Conservation (phyloP, 2,888 invertebrate genomes). For the Drosophila nigritarsus region DNA sequence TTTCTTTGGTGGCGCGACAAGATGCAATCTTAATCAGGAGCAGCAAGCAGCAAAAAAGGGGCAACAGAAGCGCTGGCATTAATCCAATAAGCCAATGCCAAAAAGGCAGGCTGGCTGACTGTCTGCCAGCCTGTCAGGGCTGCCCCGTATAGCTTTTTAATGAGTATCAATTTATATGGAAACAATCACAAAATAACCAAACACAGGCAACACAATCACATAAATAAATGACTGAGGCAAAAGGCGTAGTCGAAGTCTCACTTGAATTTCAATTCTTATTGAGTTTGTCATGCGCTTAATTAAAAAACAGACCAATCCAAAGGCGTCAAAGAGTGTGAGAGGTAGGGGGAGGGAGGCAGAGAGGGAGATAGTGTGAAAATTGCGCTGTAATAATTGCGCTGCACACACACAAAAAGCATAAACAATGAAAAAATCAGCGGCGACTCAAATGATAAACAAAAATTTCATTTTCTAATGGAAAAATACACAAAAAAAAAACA, state of each 20-base stretch:
- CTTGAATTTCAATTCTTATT: slow-evolving; percentile 31
- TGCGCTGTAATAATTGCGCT: slow-evolving; percentile 68
- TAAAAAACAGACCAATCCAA: slow-evolving; percentile 32
- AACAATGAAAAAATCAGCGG: slow-evolving; percentile 54
- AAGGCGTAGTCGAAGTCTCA: slow-evolving; percentile 21
- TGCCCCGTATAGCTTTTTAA: slow-evolving; percentile 47
- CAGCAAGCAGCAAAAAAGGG: slow-evolving; percentile 25
- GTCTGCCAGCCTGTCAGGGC: slow-evolving; percentile 11
- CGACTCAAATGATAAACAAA: slow-evolving; percentile 49
- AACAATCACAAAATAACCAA: slow-evolving; percentile 54
- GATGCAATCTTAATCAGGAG: slow-evolving; percentile 72
- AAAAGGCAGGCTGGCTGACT: slow-evolving; percentile 29
- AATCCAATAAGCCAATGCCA: slow-evolving; percentile 66
- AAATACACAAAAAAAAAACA: slow-evolving; percentile 40
- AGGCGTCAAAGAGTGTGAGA: background rate
- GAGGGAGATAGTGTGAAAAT: slow-evolving; percentile 26
- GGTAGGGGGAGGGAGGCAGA: background rate
- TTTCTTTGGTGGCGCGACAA: slow-evolving; percentile 51
- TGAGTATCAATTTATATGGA: slow-evolving; percentile 70
- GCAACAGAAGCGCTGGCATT: slow-evolving; percentile 60
- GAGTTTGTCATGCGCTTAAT: slow-evolving; percentile 58
- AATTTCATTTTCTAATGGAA: slow-evolving; percentile 66
- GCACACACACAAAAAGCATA: slow-evolving; percentile 49
- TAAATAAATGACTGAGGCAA: slow-evolving; percentile 44
- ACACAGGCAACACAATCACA: slow-evolving; percentile 11